A percentile compares a stretch with the other conserved stretches of the same genome.
Conservation (phyloP, 2,797 vertebrate genomes). For the Gouania willdenowi region DNA sequence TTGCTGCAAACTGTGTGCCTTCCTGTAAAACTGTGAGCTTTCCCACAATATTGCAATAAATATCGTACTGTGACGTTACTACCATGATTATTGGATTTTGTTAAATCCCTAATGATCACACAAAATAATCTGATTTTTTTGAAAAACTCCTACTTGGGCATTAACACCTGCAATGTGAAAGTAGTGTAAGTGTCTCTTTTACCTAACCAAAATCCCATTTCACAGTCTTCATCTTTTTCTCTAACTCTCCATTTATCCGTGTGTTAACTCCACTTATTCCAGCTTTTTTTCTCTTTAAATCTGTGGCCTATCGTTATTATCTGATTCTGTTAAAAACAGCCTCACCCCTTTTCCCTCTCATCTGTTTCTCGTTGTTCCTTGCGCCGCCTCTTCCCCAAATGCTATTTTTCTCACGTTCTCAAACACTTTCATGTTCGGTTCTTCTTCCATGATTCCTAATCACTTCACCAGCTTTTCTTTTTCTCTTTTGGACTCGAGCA, state of each 20-base stretch:
- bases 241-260: constrained; percentile 20
- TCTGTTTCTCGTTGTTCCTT: constrained; percentile 30
- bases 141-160: no score
- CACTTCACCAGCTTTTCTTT: constrained; percentile 8
- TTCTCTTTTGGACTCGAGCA: constrained; percentile 3
- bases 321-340: constrained; percentile 25
- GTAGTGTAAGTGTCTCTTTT: no score
- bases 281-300: constrained; percentile 18
- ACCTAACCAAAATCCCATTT: constrained; percentile 17
- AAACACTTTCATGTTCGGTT: constrained; percentile 6
- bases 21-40: no score
- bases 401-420: constrained; percentile 8
- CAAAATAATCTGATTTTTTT: no score
- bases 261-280: constrained; percentile 17
- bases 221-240: constrained; percentile 9
- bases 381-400: neutral
- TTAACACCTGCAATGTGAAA: no score
- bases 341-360: constrained; percentile 10
- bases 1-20: no score
- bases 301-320: constrained; percentile 11
- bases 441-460: constrained; percentile 6
- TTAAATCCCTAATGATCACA: no score
- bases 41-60: no score
- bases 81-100: no score
- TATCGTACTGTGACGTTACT: no score